Percentiles rank a stretch among this genome's conserved stretches.
phyloP scores from a whole-genome alignment of 2,113 vertebrate species.

The Monopterus albus region DNA sequence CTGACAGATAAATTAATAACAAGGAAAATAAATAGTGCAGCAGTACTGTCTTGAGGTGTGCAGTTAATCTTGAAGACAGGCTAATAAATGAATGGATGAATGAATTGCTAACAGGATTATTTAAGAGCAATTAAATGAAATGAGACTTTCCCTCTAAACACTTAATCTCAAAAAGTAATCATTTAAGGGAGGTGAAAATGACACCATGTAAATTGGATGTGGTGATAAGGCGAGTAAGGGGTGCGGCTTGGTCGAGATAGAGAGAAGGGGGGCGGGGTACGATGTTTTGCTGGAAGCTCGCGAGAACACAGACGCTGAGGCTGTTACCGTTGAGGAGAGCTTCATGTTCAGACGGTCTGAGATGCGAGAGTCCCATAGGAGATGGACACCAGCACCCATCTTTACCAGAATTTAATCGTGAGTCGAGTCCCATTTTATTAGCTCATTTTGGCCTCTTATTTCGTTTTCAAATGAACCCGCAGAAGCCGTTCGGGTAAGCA shows the following conservation, averaged over 20 bases:
- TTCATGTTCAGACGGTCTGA: constrained; percentile 56
- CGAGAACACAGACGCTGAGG: constrained; percentile 65
- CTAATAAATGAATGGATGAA: not conserved
- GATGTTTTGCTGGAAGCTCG: constrained; percentile 46
- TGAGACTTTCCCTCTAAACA: not conserved
- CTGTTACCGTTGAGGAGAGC: constrained; percentile 39
- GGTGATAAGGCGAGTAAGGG: constrained; percentile 37
- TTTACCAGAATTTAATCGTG: constrained; percentile 58
- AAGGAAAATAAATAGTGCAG: too few species aligned
- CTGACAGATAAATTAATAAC: too few species aligned
- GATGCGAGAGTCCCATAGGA: constrained; percentile 52
- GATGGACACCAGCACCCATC: constrained; percentile 74
- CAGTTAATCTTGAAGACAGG: not conserved
- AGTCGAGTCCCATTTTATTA: constrained; percentile 46
- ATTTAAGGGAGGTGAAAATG: constrained; percentile 1
- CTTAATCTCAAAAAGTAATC: not conserved
- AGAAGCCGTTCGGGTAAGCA: not conserved
- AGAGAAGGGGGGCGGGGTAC: not conserved
- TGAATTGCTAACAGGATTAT: not conserved
- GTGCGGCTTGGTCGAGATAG: constrained; percentile 48
- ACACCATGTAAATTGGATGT: constrained; percentile 12
- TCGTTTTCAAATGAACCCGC: not conserved
- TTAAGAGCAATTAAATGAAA: not conserved
- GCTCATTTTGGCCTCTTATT: not conserved
- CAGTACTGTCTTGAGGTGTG: too few species aligned